Evolutionary conservation across 2,797 vertebrate genomes (phyloP).

Genomic region (Hoplostethus mediterraneus): DNA sequence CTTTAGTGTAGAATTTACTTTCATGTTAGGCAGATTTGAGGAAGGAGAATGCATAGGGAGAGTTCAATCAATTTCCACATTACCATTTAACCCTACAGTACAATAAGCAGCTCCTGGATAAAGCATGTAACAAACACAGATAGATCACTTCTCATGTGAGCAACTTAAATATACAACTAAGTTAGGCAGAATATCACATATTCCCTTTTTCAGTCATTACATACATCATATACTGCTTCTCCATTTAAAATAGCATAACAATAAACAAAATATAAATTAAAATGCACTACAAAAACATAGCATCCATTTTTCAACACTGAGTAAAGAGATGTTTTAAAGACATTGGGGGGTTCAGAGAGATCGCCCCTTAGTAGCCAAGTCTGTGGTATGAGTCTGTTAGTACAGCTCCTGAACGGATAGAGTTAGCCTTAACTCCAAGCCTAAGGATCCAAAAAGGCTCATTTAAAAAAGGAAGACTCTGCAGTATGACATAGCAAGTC

Average conservation of each 20-base stretch:
- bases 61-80: conserved; percentile 60
- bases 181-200: conserved; percentile 71
- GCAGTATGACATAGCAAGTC: conserved; percentile 34
- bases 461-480: conserved; percentile 50
- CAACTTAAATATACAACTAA: conserved; percentile 83
- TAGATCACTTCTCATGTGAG: conserved; percentile 64
- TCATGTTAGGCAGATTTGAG: conserved; percentile 44
- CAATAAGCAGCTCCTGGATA: conserved; percentile 63
- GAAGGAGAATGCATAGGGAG: conserved; percentile 38
- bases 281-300: conserved; percentile 74
- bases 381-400: conserved; percentile 49
- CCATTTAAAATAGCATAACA: conserved; percentile 79
- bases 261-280: conserved; percentile 86
- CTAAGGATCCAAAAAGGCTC: conserved; percentile 11
- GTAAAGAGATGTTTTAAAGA: conserved; percentile 75
- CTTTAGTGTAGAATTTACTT: conserved; percentile 49
- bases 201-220: conserved; percentile 70
- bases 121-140: conserved; percentile 72
- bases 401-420: conserved; percentile 36
- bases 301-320: conserved; percentile 72
- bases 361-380: conserved; percentile 48
- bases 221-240: conserved; percentile 77
- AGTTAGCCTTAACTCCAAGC: conserved; percentile 2
- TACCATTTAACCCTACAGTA: conserved; percentile 73
- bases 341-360: conserved; percentile 36